Conservation (phyloP, 2,797 vertebrate genomes). For the Phalanger gymnotis region DNA sequence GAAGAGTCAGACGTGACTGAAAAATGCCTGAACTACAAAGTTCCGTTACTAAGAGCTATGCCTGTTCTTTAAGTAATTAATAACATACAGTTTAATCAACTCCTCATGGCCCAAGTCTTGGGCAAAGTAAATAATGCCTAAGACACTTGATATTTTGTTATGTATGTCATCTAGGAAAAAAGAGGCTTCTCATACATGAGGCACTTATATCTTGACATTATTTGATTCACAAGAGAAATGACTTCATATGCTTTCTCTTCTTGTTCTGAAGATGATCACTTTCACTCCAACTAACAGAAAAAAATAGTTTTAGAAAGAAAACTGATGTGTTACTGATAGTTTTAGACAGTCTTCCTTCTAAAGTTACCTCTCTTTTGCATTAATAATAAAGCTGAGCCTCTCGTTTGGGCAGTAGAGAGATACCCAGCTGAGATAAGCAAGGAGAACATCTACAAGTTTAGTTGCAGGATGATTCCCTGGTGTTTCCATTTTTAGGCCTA, state of each 20-base stretch:
- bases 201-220: not conserved
- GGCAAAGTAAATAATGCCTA: not conserved
- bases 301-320: slow-evolving; percentile 28
- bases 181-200: not conserved
- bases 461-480: slow-evolving; percentile 60
- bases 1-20: not conserved
- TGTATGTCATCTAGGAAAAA: not conserved
- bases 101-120: not conserved
- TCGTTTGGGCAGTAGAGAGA: slow-evolving; percentile 49
- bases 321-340: not conserved
- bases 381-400: not conserved
- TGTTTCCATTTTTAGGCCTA: slow-evolving; percentile 64
- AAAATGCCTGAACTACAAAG: not conserved
- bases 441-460: slow-evolving; percentile 71
- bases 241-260: not conserved
- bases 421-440: slow-evolving; percentile 79
- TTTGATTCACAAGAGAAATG: not conserved
- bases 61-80: not conserved
- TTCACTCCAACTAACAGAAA: slow-evolving; percentile 9
- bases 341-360: slow-evolving; percentile 9
- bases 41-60: not conserved
- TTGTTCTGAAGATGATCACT: not conserved
- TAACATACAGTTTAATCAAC: not conserved
- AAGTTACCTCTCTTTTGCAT: slow-evolving; percentile 35
- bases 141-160: not conserved